Evolutionary conservation across 1,140 invertebrate genomes (phyloP), one percentile per base, ranked within the genome.

Genomic region (Lordiphosa collinella): DNA sequence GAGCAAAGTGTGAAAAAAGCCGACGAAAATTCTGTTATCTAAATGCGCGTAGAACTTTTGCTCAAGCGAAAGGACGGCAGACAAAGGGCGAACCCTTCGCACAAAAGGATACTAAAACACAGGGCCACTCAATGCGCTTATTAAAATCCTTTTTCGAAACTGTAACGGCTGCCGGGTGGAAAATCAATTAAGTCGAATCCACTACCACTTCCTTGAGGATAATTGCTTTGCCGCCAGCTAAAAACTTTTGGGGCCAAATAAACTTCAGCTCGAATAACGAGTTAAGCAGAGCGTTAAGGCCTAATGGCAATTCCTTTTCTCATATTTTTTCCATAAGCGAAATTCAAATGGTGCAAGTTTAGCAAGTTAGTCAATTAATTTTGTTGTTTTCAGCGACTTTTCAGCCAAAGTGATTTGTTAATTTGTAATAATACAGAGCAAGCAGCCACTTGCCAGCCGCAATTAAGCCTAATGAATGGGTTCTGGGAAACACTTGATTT

Each of bases 111-210:
- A 11, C 47, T 18, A 41, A 34, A 13, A 53, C 53, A 47, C 29
- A 41, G 14, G 14, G 57, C 40, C 50, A 41, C 75, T 66, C 61
- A 72, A 67, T 82, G 78, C 68, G 64, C 78, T 84, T 84, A 84
- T 73, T 84, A 63, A 75, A 84, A 84, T 84, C 78, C 78, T 60
- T 84, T 84, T 84, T 43, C 25, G 69, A 72, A 73, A 84, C 56
- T 61, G 72, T 69, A 57, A 71, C 67, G 65, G 65, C 68, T 78
- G 55, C 52, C 68, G 51, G 50, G 51, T 50, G 38, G 57, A 68
- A 76, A 84, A 84, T 84, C 78, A 84, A 84, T 84, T 84, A 84
- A 84, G 78, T 84, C 78, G 79, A 78, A 78, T 76, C 78, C 78
- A 78, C 78, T 84, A 84, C 78, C 40, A 25, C 25, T 29, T 43